phyloP scores from a whole-genome alignment of 2,888 invertebrate genomes.

The Caenorhabditis virilis region DNA sequence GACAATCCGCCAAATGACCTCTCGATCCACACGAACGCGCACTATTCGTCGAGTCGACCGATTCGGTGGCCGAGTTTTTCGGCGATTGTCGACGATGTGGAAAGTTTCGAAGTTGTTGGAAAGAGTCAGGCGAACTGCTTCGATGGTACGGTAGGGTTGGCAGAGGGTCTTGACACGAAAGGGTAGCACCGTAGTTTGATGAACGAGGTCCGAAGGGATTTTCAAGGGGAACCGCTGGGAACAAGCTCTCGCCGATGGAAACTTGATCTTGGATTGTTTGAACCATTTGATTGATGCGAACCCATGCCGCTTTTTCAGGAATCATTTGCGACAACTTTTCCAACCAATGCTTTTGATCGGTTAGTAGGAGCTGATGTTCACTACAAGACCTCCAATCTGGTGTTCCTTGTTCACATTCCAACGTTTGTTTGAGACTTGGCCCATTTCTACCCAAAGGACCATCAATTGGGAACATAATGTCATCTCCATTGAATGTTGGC shows the following conservation, averaged over 20 bases:
- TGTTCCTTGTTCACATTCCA: conserved; percentile 38
- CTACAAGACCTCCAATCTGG: conserved; percentile 40
- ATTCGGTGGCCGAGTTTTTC: conserved; percentile 21
- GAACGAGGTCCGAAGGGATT: conserved; percentile 21
- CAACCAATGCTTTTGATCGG: conserved; percentile 50
- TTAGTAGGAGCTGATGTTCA: conserved; percentile 44
- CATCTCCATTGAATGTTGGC: conserved; percentile 59
- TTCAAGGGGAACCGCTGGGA: conserved; percentile 5
- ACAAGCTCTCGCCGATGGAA: background rate
- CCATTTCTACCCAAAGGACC: conserved; percentile 56
- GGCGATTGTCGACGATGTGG: background rate
- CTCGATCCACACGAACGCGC: background rate
- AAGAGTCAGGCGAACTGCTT: background rate
- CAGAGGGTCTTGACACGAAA: background rate
- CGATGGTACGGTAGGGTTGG: background rate
- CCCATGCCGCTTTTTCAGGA: conserved; percentile 38
- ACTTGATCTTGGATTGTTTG: conserved; percentile 3
- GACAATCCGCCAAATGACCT: background rate
- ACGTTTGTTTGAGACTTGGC: conserved; percentile 45
- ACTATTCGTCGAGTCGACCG: background rate
- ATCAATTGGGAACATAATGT: conserved; percentile 60
- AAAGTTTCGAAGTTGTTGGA: background rate
- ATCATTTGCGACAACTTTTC: conserved; percentile 40
- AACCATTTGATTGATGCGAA: conserved; percentile 25
- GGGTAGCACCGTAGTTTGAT: background rate